Base-by-base conservation (phyloP, 37 sponge, comb jelly and placozoan genomes). In the Cladorhizidae sp. region DNA sequence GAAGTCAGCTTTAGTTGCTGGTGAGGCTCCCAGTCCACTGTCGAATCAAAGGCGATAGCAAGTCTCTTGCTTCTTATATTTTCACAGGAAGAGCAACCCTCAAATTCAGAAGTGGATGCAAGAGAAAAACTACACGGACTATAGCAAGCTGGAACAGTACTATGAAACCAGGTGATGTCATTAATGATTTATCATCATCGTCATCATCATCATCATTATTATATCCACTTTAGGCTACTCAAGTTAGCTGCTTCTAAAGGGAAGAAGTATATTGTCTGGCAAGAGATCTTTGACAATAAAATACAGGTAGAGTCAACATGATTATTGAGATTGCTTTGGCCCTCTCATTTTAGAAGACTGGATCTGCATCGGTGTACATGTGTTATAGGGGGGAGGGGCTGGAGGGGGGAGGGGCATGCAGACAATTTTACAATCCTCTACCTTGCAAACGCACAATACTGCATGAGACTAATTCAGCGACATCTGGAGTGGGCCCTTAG, bases 201-300 rank as follows among this genome's bases (percentile, higher is more conserved):
- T 59, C 12, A 17, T 59, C 28, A 3, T 59, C n/a, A n/a, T 59
- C 12, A 6, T 59, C 5, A 5, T 17, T 59, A 18, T 23, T 23
- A 12, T 12, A 3, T 15, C 29, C 58, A 31, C 75, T 62, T 8
- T 29, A 96, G 92, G 25, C 71, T 96, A 55, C 76, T 96, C 17
- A 78, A 89, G 37, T 39, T 97, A 31, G 75, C 94, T 62, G 79
- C 49, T 37, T 35, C 67, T 0, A 58, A 94, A 18, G 78, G 72
- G 25, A 87, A 89, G 74, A 89, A 94, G 81, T 97, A 97, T 76
- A 80, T 97, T 36, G 93, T 97, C 35, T 97, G 98, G 98, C 89
- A 97, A 84, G 98, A 97, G 78, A 90, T 94, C 42, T 89, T 97
- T 84, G 95, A 94, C 72, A 97, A 97, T 68, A 85, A 85, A 58